phyloP scores from a whole-genome alignment of 2,888 invertebrate species.

The Aromia moschata region DNA sequence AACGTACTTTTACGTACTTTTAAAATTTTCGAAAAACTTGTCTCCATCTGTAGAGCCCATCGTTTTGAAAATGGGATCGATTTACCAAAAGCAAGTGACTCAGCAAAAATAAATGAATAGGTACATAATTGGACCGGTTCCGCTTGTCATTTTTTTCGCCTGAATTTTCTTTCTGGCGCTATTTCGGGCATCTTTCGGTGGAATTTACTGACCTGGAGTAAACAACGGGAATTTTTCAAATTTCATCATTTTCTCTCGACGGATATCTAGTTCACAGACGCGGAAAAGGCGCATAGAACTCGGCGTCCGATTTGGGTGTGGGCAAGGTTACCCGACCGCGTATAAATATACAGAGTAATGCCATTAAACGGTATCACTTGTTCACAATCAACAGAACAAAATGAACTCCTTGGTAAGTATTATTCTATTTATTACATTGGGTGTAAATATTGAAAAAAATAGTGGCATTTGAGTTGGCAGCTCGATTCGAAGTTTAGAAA shows the following conservation, averaged over 20 bases:
- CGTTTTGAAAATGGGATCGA: too few species aligned
- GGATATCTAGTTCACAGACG: constrained; percentile 33
- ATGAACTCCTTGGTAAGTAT: constrained; percentile 53
- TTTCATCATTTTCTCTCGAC: constrained; percentile 29
- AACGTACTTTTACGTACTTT: too few species aligned
- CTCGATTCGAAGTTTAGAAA: too few species aligned
- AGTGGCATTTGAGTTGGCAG: not conserved
- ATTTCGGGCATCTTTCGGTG: too few species aligned
- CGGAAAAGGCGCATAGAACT: constrained; percentile 38
- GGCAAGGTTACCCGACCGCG: constrained; percentile 48
- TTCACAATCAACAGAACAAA: constrained; percentile 46
- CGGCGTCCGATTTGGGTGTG: constrained; percentile 46
- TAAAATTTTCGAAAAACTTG: too few species aligned
- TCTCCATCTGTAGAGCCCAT: too few species aligned
- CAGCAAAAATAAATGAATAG: too few species aligned
- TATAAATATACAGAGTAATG: constrained; percentile 46
- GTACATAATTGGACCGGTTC: too few species aligned
- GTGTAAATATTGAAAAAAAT: not conserved
- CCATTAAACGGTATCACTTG: constrained; percentile 46
- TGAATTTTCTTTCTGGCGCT: too few species aligned
- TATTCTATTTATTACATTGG: constrained; percentile 7
- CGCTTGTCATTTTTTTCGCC: too few species aligned
- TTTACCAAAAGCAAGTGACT: too few species aligned
- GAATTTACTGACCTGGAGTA: too few species aligned
- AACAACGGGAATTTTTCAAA: constrained; percentile 1